Evolutionary conservation across 2,888 invertebrate species (phyloP).

Genomic region (Agrypnus murinus): DNA sequence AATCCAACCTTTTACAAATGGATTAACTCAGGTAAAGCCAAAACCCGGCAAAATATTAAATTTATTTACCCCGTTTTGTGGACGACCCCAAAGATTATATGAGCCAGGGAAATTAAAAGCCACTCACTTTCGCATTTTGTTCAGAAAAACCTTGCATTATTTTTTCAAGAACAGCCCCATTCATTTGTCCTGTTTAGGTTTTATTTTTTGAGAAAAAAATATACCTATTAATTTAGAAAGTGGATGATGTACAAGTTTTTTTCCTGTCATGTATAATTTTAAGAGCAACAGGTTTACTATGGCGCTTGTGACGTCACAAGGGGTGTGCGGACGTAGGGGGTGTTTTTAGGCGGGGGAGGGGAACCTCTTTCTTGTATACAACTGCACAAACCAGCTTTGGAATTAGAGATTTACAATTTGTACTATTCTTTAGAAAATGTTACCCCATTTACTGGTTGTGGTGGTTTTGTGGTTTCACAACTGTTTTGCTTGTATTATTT

Average conservation of each 20-base stretch:
- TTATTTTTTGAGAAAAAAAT: slow-evolving; percentile 38
- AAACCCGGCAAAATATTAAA: slow-evolving; percentile 30
- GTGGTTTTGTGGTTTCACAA: background rate
- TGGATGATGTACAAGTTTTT: slow-evolving; percentile 51
- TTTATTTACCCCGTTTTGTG: slow-evolving; percentile 36
- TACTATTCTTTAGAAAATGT: slow-evolving; percentile 64
- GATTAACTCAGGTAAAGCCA: slow-evolving; percentile 38
- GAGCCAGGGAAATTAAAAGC: slow-evolving; percentile 40
- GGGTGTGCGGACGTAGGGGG: slow-evolving; percentile 53
- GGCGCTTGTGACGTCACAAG: slow-evolving; percentile 63
- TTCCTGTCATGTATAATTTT: slow-evolving; percentile 62
- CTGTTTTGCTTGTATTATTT: background rate
- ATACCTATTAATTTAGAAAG: slow-evolving; percentile 55
- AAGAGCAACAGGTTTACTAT: slow-evolving; percentile 67
- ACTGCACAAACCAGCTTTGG: slow-evolving; percentile 69
- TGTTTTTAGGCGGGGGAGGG: slow-evolving; percentile 50
- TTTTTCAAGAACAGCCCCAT: slow-evolving; percentile 35
- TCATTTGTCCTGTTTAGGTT: slow-evolving; percentile 32
- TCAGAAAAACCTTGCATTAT: slow-evolving; percentile 32
- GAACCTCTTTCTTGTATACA: slow-evolving; percentile 59
- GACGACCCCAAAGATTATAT: slow-evolving; percentile 38
- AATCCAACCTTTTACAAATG: slow-evolving; percentile 36
- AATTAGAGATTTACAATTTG: slow-evolving; percentile 68
- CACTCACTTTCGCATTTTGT: slow-evolving; percentile 45
- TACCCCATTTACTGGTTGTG: background rate